Evolutionary conservation across 2,888 invertebrate species (phyloP), one percentile per base, ranked within the genome.

Genomic region (Boloria euphrosyne): DNA sequence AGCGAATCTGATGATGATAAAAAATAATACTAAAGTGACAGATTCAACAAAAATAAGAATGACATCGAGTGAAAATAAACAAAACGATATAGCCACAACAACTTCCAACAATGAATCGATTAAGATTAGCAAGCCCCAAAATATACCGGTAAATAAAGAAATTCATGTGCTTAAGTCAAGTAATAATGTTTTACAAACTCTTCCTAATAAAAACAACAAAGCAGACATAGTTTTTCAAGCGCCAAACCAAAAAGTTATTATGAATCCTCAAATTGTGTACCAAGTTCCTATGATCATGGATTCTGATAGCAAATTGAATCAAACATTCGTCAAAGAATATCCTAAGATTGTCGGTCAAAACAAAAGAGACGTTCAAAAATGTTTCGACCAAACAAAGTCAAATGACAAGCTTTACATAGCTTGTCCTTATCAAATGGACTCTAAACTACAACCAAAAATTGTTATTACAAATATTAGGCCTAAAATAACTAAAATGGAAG

Each of bases 1-100:
- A 54, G 80, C 81, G n/a, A 92, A 91, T 74, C 75, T 91, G 54
- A 90, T 91, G 90, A 88, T 91, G 86, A 84, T 90, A 52, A 90
- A 89, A 75, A 90, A 86, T 67, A 86, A 80, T 57, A 64, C 80
- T 5, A 88, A 87, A 79, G 68, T 81, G 13, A 84, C 82, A 44
- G 74, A 77, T n/a, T 76, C 73, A 63, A 83, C 80, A 72, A 74
- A 76, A 59, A 82, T 58, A 49, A 77, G 83, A 76, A 65, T 73
- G 5, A 72, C 78, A 13, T 47, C 79, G 46, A 86, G 81, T 67
- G 90, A 90, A 72, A 85, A 80, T 68, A 87, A 84, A 77, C 43
- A 57, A 17, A 71, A 53, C 52, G 77, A 80, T 50, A 51, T 58
- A 13, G 60, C 43, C 7, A 67, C 62, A 14, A 60, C 65, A 31